Conservation (phyloP, 2,113 vertebrate genomes). For the Macquaria australasica region DNA sequence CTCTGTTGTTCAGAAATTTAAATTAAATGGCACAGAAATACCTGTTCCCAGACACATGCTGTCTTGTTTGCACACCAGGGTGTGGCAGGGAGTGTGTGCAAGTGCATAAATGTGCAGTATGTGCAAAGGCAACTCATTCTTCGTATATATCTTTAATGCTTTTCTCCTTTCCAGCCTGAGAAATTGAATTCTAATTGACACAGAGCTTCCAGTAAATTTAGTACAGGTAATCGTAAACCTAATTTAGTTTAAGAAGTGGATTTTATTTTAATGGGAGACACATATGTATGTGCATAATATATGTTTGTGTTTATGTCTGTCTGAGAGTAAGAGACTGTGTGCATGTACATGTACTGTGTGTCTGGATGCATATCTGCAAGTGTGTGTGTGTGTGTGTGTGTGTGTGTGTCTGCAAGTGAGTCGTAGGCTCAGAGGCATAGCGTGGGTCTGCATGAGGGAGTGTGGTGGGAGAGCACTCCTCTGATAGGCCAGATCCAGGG, state of each 20-base stretch:
- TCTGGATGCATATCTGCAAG: conserved; percentile 63
- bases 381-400: conserved; percentile 51
- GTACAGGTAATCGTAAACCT: conserved; percentile 25
- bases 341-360: conserved; percentile 54
- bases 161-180: background rate
- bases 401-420: conserved; percentile 79
- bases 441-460: conserved; percentile 88
- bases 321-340: conserved; percentile 40
- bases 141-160: background rate
- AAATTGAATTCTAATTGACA: conserved; percentile 35
- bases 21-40: conserved; percentile 31
- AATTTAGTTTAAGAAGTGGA: conserved; percentile 13
- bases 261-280: conserved; percentile 26
- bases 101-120: background rate
- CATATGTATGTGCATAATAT: conserved; percentile 38
- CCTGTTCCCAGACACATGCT: conserved; percentile 29
- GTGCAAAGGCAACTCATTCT: background rate
- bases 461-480: conserved; percentile 87
- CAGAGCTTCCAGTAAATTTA: conserved; percentile 12
- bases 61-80: conserved; percentile 12
- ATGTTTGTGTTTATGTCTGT: conserved; percentile 49
- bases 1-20: conserved; percentile 33
- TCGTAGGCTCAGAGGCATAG: conserved; percentile 87
- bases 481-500: conserved; percentile 91
- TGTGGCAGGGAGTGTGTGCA: conserved; percentile 31